These are phyloP conservation scores for Pogonocherus hispidulus DNA, from an alignment of 2,888 invertebrate genomes.

Conservation along the genomic window DNA sequence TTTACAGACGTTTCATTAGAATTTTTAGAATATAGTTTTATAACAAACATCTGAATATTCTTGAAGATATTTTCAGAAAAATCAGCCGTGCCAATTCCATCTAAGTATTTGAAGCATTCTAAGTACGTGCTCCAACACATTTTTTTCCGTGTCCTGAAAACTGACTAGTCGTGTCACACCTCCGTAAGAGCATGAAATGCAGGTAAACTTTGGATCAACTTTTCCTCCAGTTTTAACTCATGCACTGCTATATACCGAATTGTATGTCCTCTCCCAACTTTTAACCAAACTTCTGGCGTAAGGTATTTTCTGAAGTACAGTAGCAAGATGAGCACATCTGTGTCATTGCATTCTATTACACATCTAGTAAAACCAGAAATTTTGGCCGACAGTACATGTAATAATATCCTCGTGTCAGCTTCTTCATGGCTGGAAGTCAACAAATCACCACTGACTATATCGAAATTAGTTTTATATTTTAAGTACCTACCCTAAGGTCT, in stretches of 20 bases:
- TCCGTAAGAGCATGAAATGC: conserved; percentile 7
- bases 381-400: background rate
- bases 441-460: background rate
- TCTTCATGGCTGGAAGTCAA: background rate
- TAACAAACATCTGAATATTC: no score
- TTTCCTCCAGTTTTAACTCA: background rate
- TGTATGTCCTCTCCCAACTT: background rate
- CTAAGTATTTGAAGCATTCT: no score
- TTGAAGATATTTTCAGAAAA: no score
- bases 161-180: background rate
- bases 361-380: background rate
- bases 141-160: conserved; percentile 8
- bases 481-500: background rate
- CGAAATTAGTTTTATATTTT: background rate
- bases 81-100: no score
- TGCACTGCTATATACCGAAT: background rate
- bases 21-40: no score
- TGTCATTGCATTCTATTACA: background rate
- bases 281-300: background rate
- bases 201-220: background rate
- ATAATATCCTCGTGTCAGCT: background rate
- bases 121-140: background rate
- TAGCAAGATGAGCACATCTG: background rate
- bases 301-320: background rate
- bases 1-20: no score